Percentiles rank a stretch among this genome's conserved stretches.
Conservation (phyloP, 2,888 invertebrate species). For the Trilocha varians region DNA sequence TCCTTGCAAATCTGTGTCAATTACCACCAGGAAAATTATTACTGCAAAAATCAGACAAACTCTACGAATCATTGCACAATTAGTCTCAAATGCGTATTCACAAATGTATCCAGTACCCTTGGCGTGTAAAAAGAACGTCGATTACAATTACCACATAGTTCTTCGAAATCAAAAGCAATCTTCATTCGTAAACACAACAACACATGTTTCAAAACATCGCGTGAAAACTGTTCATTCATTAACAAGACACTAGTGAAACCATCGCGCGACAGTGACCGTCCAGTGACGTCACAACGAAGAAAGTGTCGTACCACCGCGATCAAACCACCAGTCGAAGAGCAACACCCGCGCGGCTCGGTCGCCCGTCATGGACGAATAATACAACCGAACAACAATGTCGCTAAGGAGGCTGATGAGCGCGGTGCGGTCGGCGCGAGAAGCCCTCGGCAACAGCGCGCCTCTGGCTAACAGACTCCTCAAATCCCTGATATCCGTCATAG, state of each 20-base stretch:
- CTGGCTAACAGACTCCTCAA: conserved; percentile 56
- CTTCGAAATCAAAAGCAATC: too few relatives aligned
- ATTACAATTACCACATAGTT: too few relatives aligned
- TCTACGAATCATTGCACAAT: too few relatives aligned
- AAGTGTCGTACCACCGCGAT: conserved; percentile 18
- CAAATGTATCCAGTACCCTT: too few relatives aligned
- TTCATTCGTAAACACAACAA: too few relatives aligned
- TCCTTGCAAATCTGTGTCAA: too few relatives aligned
- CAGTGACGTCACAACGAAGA: conserved; percentile 31
- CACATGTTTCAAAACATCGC: too few relatives aligned
- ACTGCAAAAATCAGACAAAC: too few relatives aligned
- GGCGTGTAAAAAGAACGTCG: too few relatives aligned
- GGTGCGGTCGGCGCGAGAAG: conserved; percentile 54
- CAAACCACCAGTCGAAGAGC: conserved; percentile 32
- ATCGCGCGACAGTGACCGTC: conserved; percentile 10
- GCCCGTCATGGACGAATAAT: conserved; percentile 28
- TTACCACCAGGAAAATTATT: too few relatives aligned
- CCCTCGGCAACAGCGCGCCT: conserved; percentile 49
- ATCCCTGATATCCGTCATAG: conserved; percentile 51
- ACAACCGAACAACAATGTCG: conserved; percentile 35
- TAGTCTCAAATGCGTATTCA: too few relatives aligned
- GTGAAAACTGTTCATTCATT: conserved; percentile 9
- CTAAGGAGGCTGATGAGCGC: conserved; percentile 54
- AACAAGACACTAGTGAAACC: conserved; percentile 26
- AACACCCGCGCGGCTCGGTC: conserved; percentile 34